These are phyloP conservation scores for Empidonax traillii DNA, from an alignment of 2,113 vertebrate species.

Conservation along the genomic window DNA sequence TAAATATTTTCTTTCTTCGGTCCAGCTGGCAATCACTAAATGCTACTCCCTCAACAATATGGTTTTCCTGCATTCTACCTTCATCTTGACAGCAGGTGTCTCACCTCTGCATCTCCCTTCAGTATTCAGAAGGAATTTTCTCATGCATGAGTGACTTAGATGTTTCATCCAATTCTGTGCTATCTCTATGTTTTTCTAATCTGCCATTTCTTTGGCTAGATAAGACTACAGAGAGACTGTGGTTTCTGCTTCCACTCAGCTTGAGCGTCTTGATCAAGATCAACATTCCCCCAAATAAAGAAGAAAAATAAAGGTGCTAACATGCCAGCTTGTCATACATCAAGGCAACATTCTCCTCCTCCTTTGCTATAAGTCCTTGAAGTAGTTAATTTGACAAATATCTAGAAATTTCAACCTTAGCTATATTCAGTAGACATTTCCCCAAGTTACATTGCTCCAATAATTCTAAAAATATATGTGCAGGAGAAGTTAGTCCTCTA, in stretches of 20 bases:
- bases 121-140: neutral
- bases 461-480: neutral
- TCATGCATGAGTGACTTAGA: neutral
- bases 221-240: neutral
- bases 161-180: neutral
- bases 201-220: neutral
- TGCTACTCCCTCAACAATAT: neutral
- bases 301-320: neutral
- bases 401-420: neutral
- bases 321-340: neutral
- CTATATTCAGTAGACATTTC: neutral
- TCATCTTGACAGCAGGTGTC: neutral
- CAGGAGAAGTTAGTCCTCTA: neutral
- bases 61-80: neutral
- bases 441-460: neutral
- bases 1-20: neutral
- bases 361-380: neutral
- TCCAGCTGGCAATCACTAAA: neutral
- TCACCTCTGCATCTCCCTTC: neutral
- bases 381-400: neutral
- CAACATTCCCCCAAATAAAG: neutral
- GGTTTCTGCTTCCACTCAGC: neutral
- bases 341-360: neutral
- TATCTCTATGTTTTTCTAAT: neutral
- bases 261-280: neutral